phyloP scores from a whole-genome alignment of 1,140 invertebrate genomes.

The Helicoverpa zea region DNA sequence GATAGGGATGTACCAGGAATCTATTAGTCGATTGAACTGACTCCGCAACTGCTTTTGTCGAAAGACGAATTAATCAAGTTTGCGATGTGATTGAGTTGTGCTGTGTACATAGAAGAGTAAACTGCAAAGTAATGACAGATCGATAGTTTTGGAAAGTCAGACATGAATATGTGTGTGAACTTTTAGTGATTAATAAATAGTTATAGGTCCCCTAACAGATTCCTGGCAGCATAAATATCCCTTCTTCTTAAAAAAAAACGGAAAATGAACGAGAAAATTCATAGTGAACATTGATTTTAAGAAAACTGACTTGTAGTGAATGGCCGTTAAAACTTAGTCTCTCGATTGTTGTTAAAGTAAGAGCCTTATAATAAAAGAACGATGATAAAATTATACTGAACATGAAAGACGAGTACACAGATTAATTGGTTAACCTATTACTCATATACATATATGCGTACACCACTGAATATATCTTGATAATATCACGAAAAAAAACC shows the following conservation, averaged over 20 bases:
- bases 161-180: neutral
- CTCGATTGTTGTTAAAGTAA: neutral
- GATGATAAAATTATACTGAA: no score
- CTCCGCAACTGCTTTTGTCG: conserved; percentile 27
- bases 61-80: conserved; percentile 40
- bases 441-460: neutral
- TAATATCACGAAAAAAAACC: neutral
- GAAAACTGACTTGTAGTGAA: no score
- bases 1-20: conserved; percentile 31
- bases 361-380: neutral
- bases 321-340: no score
- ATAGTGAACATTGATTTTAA: no score
- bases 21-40: conserved; percentile 32
- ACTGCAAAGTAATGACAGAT: conserved; percentile 32
- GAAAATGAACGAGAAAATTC: no score
- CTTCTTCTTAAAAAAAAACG: no score
- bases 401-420: no score
- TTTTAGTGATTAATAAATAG: no score
- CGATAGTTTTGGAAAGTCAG: conserved; percentile 9
- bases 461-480: neutral
- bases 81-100: conserved; percentile 33
- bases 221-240: no score
- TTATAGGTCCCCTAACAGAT: no score
- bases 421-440: neutral
- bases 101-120: conserved; percentile 27